phyloP scores from a whole-genome alignment of 2,113 vertebrate species.

The Ophthalmolycus amberensis region DNA sequence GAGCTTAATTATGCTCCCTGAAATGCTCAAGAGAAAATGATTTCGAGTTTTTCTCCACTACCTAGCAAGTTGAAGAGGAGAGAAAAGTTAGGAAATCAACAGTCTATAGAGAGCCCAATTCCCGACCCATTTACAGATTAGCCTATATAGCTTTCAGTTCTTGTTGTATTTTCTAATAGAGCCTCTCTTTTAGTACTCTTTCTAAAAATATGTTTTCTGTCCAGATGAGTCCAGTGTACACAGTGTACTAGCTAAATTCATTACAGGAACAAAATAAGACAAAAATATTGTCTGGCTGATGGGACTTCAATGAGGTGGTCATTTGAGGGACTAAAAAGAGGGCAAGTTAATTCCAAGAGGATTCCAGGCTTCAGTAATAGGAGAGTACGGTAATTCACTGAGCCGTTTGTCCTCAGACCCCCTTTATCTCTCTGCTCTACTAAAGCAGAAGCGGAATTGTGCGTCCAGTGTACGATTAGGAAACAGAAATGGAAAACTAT shows the following conservation, averaged over 20 bases:
- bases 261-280: background rate
- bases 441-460: background rate
- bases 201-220: slow-evolving; percentile 5
- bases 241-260: background rate
- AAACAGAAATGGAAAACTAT: slow-evolving; percentile 20
- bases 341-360: slow-evolving; percentile 41
- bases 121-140: slow-evolving; percentile 16
- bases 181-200: background rate
- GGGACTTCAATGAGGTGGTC: slow-evolving; percentile 37
- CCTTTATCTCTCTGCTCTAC: slow-evolving; percentile 13
- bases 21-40: slow-evolving; percentile 42
- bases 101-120: background rate
- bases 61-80: slow-evolving; percentile 2
- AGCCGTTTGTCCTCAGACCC: slow-evolving; percentile 25
- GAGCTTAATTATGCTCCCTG: slow-evolving; percentile 18
- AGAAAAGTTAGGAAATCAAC: slow-evolving; percentile 42
- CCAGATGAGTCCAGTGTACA: background rate
- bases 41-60: slow-evolving; percentile 41
- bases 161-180: background rate
- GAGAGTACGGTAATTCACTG: slow-evolving; percentile 32
- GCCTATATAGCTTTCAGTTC: background rate
- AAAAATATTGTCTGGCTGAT: background rate
- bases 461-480: background rate
- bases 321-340: slow-evolving; percentile 54
- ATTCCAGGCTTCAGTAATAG: slow-evolving; percentile 40